Base-by-base conservation (phyloP, 2,113 vertebrate genomes). In the Ceyx margarethae region DNA sequence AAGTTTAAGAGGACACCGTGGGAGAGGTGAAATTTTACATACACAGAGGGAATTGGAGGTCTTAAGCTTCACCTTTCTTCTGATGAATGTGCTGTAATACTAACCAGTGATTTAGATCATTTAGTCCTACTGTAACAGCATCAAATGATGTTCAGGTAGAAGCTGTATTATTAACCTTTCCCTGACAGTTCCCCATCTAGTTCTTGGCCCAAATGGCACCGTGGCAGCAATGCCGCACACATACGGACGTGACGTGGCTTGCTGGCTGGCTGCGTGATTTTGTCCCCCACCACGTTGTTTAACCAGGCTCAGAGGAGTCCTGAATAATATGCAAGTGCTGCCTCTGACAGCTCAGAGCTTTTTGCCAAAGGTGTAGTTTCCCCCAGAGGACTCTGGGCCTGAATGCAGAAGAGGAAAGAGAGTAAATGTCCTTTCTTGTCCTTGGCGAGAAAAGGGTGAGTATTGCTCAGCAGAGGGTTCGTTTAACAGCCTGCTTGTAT, bases 401-500 rank as follows among this genome's bases (percentile, higher is more conserved):
- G 56, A 87, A 85, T 5, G 33, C 31, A 33, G 75, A 64, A 35
- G 31, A 28, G 61, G 40, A 33, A 75, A 77, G 51, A 57, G 43
- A 56, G 48, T 2, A 71, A 61, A 29, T 0, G 9, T 50, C 81
- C 84, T 62, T 69, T 65, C 57, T 23, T 74, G 81, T 66, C 91
- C 87, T 88, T 85, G 54, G 67, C 46, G 15, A 74, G 84, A 51
- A 92, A 71, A 16, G 31, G 35, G 33, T 6, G 45, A 2, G 3
- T 6, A 76, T 16, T 4, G 46, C 48, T 73, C 45, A 71, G 74
- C n/a, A 81, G 53, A 61, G 73, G 42, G 31, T 93, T 94, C 80
- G 81, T 74, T 65, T 57, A 91, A 88, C 40, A 91, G 69, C 72
- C 94, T 91, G 72, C 43, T 85, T 77, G 60, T 76, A 92, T 42